Percentiles rank a stretch among this genome's conserved stretches.
Evolutionary conservation across 2,888 invertebrate genomes (phyloP).

Genomic region (Ptilodon capucinus): DNA sequence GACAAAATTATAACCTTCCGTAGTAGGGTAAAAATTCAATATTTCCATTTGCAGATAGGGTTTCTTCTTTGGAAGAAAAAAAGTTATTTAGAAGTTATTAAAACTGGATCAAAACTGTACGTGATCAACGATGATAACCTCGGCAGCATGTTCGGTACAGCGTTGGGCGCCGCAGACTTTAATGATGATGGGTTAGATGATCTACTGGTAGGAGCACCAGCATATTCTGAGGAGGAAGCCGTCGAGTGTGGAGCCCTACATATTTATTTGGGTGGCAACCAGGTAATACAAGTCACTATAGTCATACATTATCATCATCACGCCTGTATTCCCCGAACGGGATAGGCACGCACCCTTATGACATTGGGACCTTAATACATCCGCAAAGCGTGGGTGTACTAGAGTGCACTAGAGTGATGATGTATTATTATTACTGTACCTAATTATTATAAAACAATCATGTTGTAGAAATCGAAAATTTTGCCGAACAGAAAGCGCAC

Average conservation of each 20-base stretch:
- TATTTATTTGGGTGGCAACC: constrained; percentile 57
- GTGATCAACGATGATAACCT: constrained; percentile 27
- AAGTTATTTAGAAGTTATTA: too few species aligned
- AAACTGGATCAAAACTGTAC: not conserved
- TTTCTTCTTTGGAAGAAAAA: constrained; percentile 20
- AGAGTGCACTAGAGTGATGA: too few species aligned
- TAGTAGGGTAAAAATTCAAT: too few species aligned
- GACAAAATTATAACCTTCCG: too few species aligned
- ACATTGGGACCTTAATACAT: too few species aligned
- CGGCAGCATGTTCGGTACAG: constrained; percentile 83
- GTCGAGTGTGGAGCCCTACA: constrained; percentile 81
- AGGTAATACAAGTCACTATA: constrained; percentile 26
- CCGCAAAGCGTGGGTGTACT: too few species aligned
- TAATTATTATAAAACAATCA: too few species aligned
- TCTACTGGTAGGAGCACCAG: constrained; percentile 84
- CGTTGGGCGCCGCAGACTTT: constrained; percentile 70
- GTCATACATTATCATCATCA: too few species aligned
- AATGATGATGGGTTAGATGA: constrained; percentile 80
- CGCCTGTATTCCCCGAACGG: too few species aligned
- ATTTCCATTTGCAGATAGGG: constrained; percentile 25
- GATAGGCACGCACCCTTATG: too few species aligned
- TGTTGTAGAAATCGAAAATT: constrained; percentile 13
- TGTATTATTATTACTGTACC: too few species aligned
- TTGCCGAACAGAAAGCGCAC: constrained; percentile 9
- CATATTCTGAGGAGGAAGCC: constrained; percentile 36